phyloP scores from a whole-genome alignment of 2,113 vertebrate species.

The Hypomesus transpacificus region DNA sequence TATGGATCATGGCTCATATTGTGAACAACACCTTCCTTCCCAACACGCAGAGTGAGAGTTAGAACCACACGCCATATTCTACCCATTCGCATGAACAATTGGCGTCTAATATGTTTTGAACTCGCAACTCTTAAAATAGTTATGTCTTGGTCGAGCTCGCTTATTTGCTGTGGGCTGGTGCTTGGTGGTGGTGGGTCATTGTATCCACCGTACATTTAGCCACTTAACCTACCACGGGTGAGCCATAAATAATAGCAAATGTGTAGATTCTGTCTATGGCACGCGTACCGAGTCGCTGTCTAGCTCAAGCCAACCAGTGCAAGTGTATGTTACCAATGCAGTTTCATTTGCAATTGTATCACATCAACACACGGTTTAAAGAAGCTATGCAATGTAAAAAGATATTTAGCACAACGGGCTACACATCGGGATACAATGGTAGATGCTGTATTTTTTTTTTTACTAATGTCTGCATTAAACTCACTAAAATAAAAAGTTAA shows the following conservation, averaged over 20 bases:
- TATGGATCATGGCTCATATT: background rate
- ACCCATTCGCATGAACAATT: no score
- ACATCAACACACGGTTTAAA: background rate
- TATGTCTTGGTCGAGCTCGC: no score
- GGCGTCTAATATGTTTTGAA: no score
- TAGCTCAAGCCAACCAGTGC: background rate
- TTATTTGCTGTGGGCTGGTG: background rate
- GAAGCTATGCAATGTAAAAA: no score
- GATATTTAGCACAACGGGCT: no score
- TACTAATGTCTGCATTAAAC: no score
- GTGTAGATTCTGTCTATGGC: constrained; percentile 20
- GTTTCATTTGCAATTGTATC: background rate
- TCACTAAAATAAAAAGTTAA: no score
- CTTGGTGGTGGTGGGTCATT: constrained; percentile 20
- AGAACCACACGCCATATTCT: no score
- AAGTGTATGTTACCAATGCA: no score
- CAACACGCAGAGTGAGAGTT: background rate
- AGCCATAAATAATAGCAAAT: constrained; percentile 45
- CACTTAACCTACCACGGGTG: constrained; percentile 33
- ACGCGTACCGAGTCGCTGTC: background rate
- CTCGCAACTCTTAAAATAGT: no score
- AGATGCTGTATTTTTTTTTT: no score
- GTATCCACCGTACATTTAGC: constrained; percentile 22
- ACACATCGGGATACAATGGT: no score
- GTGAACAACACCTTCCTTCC: background rate